Conservation (phyloP, 2,888 invertebrate species). For the Cenopis cana region DNA sequence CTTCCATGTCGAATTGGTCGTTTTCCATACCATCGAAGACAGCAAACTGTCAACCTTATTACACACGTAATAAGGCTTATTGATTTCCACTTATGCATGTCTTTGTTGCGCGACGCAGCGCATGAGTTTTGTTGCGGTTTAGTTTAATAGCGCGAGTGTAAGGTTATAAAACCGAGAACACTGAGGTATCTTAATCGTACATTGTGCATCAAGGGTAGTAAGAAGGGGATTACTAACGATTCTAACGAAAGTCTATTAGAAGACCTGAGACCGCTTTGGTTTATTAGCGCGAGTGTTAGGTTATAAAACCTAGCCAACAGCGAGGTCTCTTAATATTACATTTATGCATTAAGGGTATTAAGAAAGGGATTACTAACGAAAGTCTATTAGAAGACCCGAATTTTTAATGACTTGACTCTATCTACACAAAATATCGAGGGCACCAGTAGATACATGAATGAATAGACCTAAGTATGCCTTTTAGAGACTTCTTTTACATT, state of each 20-base stretch:
- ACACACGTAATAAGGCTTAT: neutral
- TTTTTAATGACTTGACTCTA: too few relatives aligned
- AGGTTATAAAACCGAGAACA: neutral
- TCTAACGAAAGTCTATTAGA: too few relatives aligned
- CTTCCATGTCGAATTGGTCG: neutral
- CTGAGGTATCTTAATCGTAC: neutral
- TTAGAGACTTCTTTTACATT: neutral
- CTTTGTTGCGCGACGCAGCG: constrained; percentile 3
- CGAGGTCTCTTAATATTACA: neutral
- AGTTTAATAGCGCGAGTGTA: neutral
- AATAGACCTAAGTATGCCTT: constrained; percentile 6
- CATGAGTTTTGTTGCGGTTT: constrained; percentile 4
- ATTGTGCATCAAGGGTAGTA: too few relatives aligned
- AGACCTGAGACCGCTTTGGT: neutral
- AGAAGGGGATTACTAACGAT: too few relatives aligned
- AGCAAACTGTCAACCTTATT: neutral
- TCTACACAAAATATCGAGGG: neutral
- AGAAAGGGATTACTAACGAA: too few relatives aligned
- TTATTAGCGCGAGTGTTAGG: neutral
- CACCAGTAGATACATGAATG: neutral
- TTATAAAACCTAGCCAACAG: neutral
- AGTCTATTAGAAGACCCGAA: too few relatives aligned
- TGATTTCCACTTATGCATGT: neutral
- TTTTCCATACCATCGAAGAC: neutral
- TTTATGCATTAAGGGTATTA: too few relatives aligned